Percentiles rank a stretch among this genome's conserved stretches.
Evolutionary conservation across 2,113 vertebrate species (phyloP).

Genomic region (Mus pahari): DNA sequence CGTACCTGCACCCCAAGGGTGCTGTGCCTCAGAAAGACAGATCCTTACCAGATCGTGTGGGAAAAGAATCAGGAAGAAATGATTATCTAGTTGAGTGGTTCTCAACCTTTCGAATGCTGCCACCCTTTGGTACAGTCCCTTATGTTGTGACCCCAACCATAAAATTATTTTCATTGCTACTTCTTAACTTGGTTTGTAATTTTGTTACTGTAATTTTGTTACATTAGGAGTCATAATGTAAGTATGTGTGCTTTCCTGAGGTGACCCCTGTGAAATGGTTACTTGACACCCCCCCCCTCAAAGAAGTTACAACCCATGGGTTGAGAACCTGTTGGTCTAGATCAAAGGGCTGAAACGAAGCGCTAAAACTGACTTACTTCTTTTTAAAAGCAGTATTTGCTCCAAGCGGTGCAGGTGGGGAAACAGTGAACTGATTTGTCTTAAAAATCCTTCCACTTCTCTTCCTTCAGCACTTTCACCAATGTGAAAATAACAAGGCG

Average conservation of each 20-base stretch:
- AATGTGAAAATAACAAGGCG: conserved; percentile 66
- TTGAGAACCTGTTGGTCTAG: background rate
- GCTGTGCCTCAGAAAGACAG: background rate
- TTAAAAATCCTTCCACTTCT: conserved; percentile 80
- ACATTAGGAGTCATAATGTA: background rate
- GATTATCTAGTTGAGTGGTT: background rate
- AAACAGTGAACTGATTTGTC: conserved; percentile 73
- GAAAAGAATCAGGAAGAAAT: background rate
- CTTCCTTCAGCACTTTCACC: conserved; percentile 79
- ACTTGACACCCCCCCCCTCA: background rate
- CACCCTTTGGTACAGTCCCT: background rate
- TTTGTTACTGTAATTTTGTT: background rate
- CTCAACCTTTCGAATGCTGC: background rate
- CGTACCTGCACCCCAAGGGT: background rate
- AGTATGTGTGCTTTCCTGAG: background rate
- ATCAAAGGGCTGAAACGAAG: background rate
- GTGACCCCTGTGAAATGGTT: background rate
- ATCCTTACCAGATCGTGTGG: background rate
- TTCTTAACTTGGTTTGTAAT: background rate
- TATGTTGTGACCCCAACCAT: background rate
- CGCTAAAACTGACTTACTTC: conserved; percentile 82
- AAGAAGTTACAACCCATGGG: background rate
- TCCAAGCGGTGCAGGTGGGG: conserved; percentile 77
- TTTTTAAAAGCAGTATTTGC: conserved; percentile 64
- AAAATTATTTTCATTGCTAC: background rate